phyloP scores from a whole-genome alignment of 2,113 vertebrate genomes.

The Vulpes lagopus region DNA sequence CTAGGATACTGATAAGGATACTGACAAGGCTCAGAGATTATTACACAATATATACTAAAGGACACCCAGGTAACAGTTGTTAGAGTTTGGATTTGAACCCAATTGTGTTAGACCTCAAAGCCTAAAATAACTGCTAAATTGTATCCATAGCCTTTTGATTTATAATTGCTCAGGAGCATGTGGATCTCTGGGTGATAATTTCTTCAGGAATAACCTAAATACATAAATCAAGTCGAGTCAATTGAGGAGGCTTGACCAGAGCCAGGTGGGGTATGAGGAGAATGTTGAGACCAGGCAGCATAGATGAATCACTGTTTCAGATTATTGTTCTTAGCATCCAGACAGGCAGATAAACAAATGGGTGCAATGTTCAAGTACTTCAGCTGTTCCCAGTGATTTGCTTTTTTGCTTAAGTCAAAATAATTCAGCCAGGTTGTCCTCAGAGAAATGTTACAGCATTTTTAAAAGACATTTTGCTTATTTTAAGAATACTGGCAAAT shows the following conservation, averaged over 20 bases:
- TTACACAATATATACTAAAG: neutral
- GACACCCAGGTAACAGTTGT: neutral
- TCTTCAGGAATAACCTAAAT: neutral
- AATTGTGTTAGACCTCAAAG: neutral
- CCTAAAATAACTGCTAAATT: neutral
- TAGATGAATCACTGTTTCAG: neutral
- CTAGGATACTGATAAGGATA: neutral
- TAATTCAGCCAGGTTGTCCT: conserved; percentile 56
- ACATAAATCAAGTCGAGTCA: neutral
- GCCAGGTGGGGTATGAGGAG: neutral
- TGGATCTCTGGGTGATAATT: neutral
- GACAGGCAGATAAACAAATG: neutral
- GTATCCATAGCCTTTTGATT: neutral
- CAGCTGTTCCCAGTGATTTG: neutral
- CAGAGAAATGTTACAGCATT: conserved; percentile 33
- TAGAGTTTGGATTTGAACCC: neutral
- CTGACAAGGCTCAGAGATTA: neutral
- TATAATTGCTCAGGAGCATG: neutral
- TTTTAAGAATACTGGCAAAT: conserved; percentile 66
- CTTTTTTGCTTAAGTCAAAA: conserved; percentile 41
- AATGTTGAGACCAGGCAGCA: neutral
- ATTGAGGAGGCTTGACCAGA: neutral
- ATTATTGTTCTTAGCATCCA: neutral
- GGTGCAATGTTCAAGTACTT: neutral
- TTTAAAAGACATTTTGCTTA: conserved; percentile 36